These are phyloP conservation scores for Holcopasites calliopsidis DNA, from an alignment of 1,140 invertebrate species.

Conservation along the genomic window DNA sequence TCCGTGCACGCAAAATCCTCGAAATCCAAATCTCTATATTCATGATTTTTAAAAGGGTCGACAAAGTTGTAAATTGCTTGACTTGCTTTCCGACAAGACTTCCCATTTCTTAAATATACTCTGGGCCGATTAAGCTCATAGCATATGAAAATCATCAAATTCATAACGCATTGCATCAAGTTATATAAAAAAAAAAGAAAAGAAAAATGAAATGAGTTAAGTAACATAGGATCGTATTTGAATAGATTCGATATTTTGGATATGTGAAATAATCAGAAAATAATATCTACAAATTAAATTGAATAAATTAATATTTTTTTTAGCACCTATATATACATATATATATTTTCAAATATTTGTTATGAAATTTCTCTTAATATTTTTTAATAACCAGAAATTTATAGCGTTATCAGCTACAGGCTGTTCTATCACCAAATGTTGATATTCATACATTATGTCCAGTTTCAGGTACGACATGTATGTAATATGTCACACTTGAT, in stretches of 20 bases:
- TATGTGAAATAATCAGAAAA: slow-evolving; percentile 51
- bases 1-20: slow-evolving; percentile 75
- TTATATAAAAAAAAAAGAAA: no score
- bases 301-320: slow-evolving; percentile 54
- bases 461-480: slow-evolving; percentile 42
- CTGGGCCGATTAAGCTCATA: slow-evolving; percentile 48
- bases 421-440: slow-evolving; percentile 57
- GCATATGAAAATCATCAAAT: slow-evolving; percentile 47
- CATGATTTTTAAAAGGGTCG: slow-evolving; percentile 73
- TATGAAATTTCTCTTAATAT: slow-evolving; percentile 54
- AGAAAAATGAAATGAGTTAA: slow-evolving; percentile 44
- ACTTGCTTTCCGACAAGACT: slow-evolving; percentile 53
- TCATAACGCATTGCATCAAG: slow-evolving; percentile 42
- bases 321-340: slow-evolving; percentile 42
- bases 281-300: slow-evolving; percentile 50
- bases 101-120: slow-evolving; percentile 49
- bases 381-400: slow-evolving; percentile 54
- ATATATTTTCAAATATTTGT: slow-evolving; percentile 53
- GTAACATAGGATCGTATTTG: slow-evolving; percentile 48
- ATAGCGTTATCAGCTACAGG: slow-evolving; percentile 52
- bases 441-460: slow-evolving; percentile 48
- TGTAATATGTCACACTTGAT: slow-evolving; percentile 36
- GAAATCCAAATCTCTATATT: slow-evolving; percentile 77
- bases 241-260: slow-evolving; percentile 57
- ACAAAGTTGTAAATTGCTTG: slow-evolving; percentile 57